Base-by-base conservation (phyloP, 2,797 vertebrate genomes). In the Thalassophryne amazonica region DNA sequence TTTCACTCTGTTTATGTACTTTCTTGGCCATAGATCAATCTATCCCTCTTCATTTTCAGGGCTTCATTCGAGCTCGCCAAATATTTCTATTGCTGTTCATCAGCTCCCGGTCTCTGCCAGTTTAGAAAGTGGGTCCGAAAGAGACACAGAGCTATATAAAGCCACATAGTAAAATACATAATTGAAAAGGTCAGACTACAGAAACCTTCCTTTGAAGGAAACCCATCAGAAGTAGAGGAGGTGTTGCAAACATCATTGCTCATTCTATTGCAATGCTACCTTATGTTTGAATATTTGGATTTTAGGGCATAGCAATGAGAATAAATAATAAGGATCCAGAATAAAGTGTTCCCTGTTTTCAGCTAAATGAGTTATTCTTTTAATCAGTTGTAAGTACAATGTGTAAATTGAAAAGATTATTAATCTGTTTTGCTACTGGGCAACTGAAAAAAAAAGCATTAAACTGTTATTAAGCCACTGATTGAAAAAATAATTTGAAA, bases 81-180 rank as follows among this genome's bases (percentile, higher is more conserved):
- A 80, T 73, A 59, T 73, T 74, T 65, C 41, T 71, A 29, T 63
- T 25, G 17, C 31, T 27, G 5, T 18, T 14, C 41, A 59, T 42
- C 21, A 60, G 41, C 60, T 27, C 51, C 12, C 16, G 14, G n/a
- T 10, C 16, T 25, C 27, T 16, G 43, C 23, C 25, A 33, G 35
- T 17, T 48, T 7, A 39, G 40, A 54, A 55, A 16, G 18, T 14
- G 29, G 15, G 36, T 40, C n/a, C 34, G 35, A 13, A 4, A 25
- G 37, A 23, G 46, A 37, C 14, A 49, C 22, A 40, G 7, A 35
- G 30, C 20, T 16, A 9, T 39, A 25, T 34, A 38, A 68, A 64
- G n/a, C 49, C 19, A 39, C 31, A 12, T 33, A 50, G 55, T 54
- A 35, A 65, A 59, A 64, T 55, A 35, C 25, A 65, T 56, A 17